Evolutionary conservation across 2,113 vertebrate species (phyloP).

Genomic region (Tupaia chinensis): DNA sequence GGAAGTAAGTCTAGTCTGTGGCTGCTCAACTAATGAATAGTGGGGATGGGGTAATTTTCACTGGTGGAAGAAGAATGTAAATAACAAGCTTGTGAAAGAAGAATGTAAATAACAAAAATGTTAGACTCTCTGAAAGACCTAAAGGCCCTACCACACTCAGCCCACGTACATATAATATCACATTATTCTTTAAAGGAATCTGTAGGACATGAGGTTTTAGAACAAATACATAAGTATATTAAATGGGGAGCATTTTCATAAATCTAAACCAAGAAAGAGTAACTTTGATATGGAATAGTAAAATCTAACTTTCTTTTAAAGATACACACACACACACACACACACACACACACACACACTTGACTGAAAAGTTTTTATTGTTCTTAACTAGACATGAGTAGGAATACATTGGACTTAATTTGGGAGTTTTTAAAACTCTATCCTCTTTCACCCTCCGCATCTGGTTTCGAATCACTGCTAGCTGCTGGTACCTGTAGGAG

Average conservation of each 20-base stretch:
- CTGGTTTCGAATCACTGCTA: neutral
- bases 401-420: neutral
- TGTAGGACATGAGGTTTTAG: neutral
- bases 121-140: neutral
- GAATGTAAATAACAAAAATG: neutral
- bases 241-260: neutral
- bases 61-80: conserved; percentile 16
- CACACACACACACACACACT: neutral
- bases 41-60: conserved; percentile 41
- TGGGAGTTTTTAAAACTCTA: neutral
- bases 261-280: conserved; percentile 40
- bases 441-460: neutral
- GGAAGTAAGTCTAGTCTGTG: conserved; percentile 56
- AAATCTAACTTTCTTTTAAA: neutral
- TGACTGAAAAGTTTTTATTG: neutral
- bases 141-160: neutral
- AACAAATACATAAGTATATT: neutral
- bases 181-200: neutral
- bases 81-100: conserved; percentile 24
- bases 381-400: conserved; percentile 1
- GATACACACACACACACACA: neutral
- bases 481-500: neutral
- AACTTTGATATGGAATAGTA: conserved; percentile 6
- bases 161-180: neutral
- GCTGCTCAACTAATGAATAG: conserved; percentile 47